Percentiles rank a stretch among this genome's conserved stretches.
Conservation (phyloP, 1,140 invertebrate genomes). For the Mesaphorura yosii region DNA sequence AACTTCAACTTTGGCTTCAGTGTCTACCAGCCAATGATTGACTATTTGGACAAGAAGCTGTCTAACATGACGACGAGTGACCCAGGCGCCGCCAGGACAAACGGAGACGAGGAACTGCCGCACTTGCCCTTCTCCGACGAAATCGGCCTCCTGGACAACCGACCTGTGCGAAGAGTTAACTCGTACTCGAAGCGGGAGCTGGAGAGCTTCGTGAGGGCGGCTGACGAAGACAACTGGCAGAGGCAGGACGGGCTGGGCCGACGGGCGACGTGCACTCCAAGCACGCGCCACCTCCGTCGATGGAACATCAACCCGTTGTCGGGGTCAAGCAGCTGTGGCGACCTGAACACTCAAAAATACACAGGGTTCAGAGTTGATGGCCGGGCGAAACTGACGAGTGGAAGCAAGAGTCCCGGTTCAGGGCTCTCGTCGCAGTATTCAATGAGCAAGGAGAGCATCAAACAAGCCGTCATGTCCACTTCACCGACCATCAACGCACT, state of each 20-base stretch:
- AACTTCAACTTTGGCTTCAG: constrained; percentile 50
- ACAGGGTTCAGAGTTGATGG: constrained; percentile 2
- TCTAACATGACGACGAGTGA: constrained; percentile 35
- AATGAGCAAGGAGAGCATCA: constrained; percentile 20
- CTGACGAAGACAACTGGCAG: constrained; percentile 50
- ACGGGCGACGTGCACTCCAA: neutral
- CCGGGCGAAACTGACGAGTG: constrained; percentile 16
- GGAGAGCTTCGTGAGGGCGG: constrained; percentile 47
- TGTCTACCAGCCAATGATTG: constrained; percentile 38
- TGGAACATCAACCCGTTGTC: neutral
- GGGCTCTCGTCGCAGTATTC: constrained; percentile 21
- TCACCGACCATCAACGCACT: neutral
- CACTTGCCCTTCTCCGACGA: constrained; percentile 63
- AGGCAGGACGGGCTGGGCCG: constrained; percentile 28
- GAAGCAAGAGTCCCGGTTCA: constrained; percentile 8
- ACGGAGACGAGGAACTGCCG: constrained; percentile 41
- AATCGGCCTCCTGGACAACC: constrained; percentile 48
- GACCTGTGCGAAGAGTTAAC: constrained; percentile 31
- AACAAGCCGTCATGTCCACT: constrained; percentile 3
- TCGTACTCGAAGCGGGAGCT: constrained; percentile 45
- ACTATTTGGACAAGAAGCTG: constrained; percentile 54
- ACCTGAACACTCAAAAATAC: constrained; percentile 1
- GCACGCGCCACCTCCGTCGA: neutral
- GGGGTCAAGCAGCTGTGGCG: neutral
- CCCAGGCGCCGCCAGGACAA: too few relatives aligned